Base-by-base conservation (phyloP, 2,888 invertebrate species). In the Sesia bembeciformis region DNA sequence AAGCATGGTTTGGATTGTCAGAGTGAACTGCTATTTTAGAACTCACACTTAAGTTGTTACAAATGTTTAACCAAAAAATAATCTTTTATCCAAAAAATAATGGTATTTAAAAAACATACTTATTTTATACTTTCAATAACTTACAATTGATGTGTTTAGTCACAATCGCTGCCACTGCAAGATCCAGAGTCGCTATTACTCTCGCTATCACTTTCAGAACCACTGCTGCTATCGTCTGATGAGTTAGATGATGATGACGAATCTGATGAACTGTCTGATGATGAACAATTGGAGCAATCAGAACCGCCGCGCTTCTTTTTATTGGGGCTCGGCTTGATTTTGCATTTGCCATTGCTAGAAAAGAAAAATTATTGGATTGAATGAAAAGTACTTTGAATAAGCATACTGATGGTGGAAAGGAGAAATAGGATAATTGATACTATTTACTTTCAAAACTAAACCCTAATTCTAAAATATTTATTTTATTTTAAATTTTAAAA, bases 301-400 rank as follows among this genome's bases (percentile, higher is more conserved):
- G 75, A 72, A 7, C 65, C 64, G 3, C 62, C 60, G 43, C 78
- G 76, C 66, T 81, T 85, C 74, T 86, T 86, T 72, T 86, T 86
- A 57, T 68, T 76, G 3, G 85, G 80, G 39, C 46, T 46, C 46
- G 46, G 46, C 23, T 46, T 46, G 56, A 84, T 67, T 66, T 83
- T 81, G 74, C 84, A 84, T 59, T 72, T 74, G 4, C 81, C 81
- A 59, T 76, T 77, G 68, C 86, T 86, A 65, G 39, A 63, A 65
- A 23, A 6, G 51, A 8, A 46, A 23, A 23, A 23, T 23, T 23
- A 23, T 23, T 23, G 23, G 23, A 23, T 23, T 23, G 23, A 23
- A 23, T 23, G 23, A 23, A 23, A 23, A 23, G 23, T 23, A 23
- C 23, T 23, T 23, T 23, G 23, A 23, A 23, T 23, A 23, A 23